These are phyloP conservation scores for Agrochola lota DNA, from an alignment of 2,888 invertebrate genomes.

Conservation along the genomic window DNA sequence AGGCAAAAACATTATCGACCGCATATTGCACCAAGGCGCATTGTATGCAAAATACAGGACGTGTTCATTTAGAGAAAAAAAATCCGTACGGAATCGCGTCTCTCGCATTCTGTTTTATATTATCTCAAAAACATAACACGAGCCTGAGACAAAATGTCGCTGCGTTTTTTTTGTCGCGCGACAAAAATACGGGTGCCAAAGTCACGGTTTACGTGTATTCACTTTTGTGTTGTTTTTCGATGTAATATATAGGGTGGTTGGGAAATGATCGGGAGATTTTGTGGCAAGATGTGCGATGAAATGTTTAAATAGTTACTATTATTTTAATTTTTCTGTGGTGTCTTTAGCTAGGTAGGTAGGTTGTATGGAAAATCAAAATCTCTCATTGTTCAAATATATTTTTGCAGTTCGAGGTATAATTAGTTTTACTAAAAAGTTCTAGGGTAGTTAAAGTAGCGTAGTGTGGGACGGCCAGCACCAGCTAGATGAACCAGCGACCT, in stretches of 20 bases:
- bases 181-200: slow-evolving; percentile 71
- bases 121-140: slow-evolving; percentile 79
- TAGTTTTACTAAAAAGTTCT: background rate
- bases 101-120: slow-evolving; percentile 81
- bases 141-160: slow-evolving; percentile 75
- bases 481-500: too few relatives aligned
- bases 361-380: background rate
- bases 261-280: slow-evolving; percentile 32
- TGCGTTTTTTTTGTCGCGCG: slow-evolving; percentile 69
- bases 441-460: background rate
- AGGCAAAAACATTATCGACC: slow-evolving; percentile 77
- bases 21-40: slow-evolving; percentile 87
- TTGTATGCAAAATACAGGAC: slow-evolving; percentile 88
- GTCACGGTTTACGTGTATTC: slow-evolving; percentile 70
- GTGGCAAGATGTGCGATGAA: slow-evolving; percentile 23
- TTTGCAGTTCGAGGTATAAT: background rate
- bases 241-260: slow-evolving; percentile 48
- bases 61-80: slow-evolving; percentile 85
- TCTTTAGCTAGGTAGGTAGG: background rate
- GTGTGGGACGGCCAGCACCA: too few relatives aligned
- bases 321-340: background rate
- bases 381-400: background rate
- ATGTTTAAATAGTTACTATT: background rate
- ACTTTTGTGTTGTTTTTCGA: slow-evolving; percentile 59
- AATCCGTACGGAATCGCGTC: slow-evolving; percentile 73